These are phyloP conservation scores for Sebastes matsubarae DNA, from an alignment of 2,797 vertebrate species.

Conservation along the genomic window DNA sequence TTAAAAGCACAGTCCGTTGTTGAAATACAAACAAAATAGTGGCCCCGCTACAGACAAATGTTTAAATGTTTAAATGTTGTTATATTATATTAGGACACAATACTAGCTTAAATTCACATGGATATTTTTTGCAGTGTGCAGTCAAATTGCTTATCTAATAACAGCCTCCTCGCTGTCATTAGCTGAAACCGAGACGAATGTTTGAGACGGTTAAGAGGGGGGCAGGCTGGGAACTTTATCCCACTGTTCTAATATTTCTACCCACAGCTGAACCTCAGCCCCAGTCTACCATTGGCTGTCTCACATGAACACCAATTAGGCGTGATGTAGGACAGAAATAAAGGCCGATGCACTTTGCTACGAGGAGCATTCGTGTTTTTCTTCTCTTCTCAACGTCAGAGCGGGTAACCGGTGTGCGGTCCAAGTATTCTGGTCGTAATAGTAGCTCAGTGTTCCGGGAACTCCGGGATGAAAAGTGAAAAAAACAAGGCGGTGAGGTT, in stretches of 20 bases:
- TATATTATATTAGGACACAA: background rate
- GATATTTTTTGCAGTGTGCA: constrained; percentile 18
- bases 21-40: background rate
- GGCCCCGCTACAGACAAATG: background rate
- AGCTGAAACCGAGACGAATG: constrained; percentile 23
- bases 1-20: background rate
- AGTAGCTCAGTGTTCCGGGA: constrained; percentile 79
- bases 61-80: background rate
- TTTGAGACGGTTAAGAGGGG: constrained; percentile 16
- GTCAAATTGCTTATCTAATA: constrained; percentile 27
- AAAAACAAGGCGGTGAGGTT: constrained; percentile 72
- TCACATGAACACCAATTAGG: constrained; percentile 68
- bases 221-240: constrained; percentile 32
- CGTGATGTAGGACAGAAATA: constrained; percentile 70
- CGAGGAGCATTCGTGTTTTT: constrained; percentile 54
- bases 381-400: constrained; percentile 59
- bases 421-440: constrained; percentile 81
- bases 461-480: constrained; percentile 69
- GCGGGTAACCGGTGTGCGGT: constrained; percentile 72
- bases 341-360: constrained; percentile 67
- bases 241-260: constrained; percentile 58
- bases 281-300: constrained; percentile 46
- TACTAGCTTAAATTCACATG: background rate
- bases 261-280: constrained; percentile 45
- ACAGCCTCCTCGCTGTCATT: constrained; percentile 42